Conservation (phyloP, 2,888 invertebrate genomes). For the Panopea generosa region DNA sequence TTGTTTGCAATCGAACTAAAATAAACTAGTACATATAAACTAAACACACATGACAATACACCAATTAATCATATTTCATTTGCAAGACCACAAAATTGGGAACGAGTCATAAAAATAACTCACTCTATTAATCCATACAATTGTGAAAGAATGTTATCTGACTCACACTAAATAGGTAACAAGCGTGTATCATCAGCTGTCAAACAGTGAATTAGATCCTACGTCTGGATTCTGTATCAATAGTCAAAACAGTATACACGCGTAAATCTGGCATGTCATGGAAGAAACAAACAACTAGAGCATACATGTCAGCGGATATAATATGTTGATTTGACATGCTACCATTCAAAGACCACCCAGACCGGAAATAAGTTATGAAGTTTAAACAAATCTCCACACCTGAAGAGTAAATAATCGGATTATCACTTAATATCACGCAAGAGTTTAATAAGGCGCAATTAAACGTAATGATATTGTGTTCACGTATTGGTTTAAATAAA, state of each 20-base stretch:
- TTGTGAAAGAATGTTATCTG: neutral
- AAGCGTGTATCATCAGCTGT: conserved; percentile 27
- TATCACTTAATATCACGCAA: conserved; percentile 63
- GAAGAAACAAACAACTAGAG: conserved; percentile 35
- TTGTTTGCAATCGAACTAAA: no score
- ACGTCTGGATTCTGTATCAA: conserved; percentile 43
- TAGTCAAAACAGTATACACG: conserved; percentile 46
- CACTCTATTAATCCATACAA: no score
- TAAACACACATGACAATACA: no score
- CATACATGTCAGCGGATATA: conserved; percentile 37
- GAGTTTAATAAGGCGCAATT: conserved; percentile 17
- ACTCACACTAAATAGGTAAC: conserved; percentile 1
- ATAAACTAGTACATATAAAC: no score
- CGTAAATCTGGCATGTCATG: conserved; percentile 20
- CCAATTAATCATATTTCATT: no score
- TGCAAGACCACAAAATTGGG: no score
- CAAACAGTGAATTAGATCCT: conserved; percentile 36
- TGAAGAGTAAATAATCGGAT: conserved; percentile 54
- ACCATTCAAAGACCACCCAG: conserved; percentile 55
- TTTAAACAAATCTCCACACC: conserved; percentile 49
- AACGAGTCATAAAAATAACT: no score
- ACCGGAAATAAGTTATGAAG: conserved; percentile 43
- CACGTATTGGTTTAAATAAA: no score
- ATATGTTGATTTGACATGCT: conserved; percentile 42
- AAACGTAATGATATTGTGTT: no score